Conservation (phyloP, 2,797 vertebrate genomes). For the Sebastes diploproa region DNA sequence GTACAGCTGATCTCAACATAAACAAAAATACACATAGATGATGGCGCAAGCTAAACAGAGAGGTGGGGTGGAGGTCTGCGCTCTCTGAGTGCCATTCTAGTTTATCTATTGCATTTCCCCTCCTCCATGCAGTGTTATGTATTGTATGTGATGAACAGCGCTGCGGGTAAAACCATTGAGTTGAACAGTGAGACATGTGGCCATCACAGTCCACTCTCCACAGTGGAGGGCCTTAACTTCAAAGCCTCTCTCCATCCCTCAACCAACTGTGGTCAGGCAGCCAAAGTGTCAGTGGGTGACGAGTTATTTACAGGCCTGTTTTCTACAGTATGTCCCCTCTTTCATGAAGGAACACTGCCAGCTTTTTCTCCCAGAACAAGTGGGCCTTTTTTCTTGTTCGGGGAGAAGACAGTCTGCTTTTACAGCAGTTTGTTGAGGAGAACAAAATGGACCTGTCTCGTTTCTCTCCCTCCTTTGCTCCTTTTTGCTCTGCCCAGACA, state of each 20-base stretch:
- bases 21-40: no score
- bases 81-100: no score
- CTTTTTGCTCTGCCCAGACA: slow-evolving; percentile 52
- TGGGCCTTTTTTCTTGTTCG: background rate
- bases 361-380: background rate
- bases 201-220: slow-evolving; percentile 16
- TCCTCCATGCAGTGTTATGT: background rate
- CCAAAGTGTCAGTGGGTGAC: slow-evolving; percentile 48
- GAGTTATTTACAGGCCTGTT: slow-evolving; percentile 52
- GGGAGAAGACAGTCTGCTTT: slow-evolving; percentile 9
- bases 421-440: slow-evolving; percentile 30
- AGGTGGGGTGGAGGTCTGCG: no score
- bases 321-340: background rate
- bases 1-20: no score
- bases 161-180: background rate
- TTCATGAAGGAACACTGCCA: slow-evolving; percentile 13
- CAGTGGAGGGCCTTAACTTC: slow-evolving; percentile 4
- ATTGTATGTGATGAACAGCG: background rate
- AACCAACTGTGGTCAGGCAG: slow-evolving; percentile 17
- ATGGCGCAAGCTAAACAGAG: no score
- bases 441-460: slow-evolving; percentile 56
- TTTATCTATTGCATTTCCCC: no score
- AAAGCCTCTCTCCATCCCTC: slow-evolving; percentile 47
- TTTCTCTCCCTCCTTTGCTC: slow-evolving; percentile 21
- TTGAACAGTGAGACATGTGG: slow-evolving; percentile 9